Conservation (phyloP, 2,113 vertebrate species). For the Corythornis cristatus region DNA sequence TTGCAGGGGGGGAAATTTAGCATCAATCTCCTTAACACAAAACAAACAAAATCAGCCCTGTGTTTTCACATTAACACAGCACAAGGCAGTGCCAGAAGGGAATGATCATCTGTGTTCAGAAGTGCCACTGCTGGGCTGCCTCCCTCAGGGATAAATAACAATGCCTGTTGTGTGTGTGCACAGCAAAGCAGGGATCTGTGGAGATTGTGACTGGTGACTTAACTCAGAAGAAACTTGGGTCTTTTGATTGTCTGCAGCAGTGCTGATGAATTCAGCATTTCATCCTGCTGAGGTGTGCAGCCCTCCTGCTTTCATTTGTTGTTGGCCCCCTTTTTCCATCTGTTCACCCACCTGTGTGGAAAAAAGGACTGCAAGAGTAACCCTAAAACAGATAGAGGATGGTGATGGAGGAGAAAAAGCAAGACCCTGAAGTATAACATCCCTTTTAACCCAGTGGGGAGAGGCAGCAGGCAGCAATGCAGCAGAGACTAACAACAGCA, state of each 20-base stretch:
- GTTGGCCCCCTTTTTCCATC: not conserved
- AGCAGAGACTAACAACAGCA: not conserved
- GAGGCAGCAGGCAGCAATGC: not conserved
- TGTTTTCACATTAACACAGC: conserved; percentile 19
- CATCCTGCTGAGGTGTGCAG: not conserved
- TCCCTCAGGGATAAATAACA: not conserved
- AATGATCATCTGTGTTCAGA: not conserved
- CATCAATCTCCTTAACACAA: not conserved
- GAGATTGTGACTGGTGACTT: not conserved
- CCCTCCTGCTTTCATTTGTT: not conserved
- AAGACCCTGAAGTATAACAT: not conserved
- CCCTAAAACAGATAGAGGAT: not conserved
- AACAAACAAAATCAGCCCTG: not conserved
- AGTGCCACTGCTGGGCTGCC: not conserved
- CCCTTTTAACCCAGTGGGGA: not conserved
- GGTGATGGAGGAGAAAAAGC: not conserved
- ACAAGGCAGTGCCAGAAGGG: not conserved
- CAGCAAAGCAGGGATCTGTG: not conserved
- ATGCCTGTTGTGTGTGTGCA: not conserved
- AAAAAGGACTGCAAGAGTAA: not conserved
- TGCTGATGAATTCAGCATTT: not conserved
- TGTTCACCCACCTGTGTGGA: not conserved
- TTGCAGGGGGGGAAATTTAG: conserved; percentile 9
- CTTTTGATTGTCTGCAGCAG: not conserved
- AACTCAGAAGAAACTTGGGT: not conserved